A percentile compares a stretch with the other conserved stretches of the same genome.
These are phyloP conservation scores for Struthidea cinerea DNA, from an alignment of 2,113 vertebrate species.

Conservation along the genomic window DNA sequence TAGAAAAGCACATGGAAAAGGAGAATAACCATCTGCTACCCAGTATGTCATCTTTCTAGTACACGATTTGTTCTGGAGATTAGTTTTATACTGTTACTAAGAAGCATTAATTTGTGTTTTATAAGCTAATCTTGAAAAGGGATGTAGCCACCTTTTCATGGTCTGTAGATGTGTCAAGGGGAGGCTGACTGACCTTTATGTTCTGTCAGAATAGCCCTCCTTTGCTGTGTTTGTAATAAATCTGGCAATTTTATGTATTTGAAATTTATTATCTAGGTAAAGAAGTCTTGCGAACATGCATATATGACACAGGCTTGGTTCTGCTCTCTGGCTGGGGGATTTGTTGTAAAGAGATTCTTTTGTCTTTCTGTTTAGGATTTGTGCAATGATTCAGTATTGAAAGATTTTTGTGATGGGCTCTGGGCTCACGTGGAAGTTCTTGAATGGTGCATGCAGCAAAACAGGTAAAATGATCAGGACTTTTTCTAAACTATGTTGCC, in stretches of 20 bases:
- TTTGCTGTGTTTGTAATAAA: neutral
- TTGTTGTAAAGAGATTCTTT: neutral
- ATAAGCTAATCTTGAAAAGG: neutral
- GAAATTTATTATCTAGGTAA: neutral
- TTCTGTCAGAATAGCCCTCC: neutral
- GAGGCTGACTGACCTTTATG: neutral
- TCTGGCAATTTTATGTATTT: neutral
- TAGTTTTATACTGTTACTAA: neutral
- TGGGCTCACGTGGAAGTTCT: slow-evolving; percentile 86
- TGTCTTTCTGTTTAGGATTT: slow-evolving; percentile 55
- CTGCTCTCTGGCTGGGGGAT: neutral
- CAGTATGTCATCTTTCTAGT: neutral
- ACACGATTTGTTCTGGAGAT: neutral
- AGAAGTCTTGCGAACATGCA: neutral
- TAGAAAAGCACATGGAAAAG: neutral
- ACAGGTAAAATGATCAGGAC: slow-evolving; percentile 68
- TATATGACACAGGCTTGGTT: neutral
- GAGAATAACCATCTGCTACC: neutral
- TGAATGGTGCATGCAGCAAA: slow-evolving; percentile 89
- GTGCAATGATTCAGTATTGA: slow-evolving; percentile 81
- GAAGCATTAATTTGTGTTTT: neutral
- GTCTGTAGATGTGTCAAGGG: neutral
- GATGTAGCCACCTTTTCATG: neutral
- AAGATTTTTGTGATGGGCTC: slow-evolving; percentile 84
- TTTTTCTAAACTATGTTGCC: neutral